These are phyloP conservation scores for Pedetes capensis DNA, from an alignment of 2,113 vertebrate genomes.

Conservation along the genomic window DNA sequence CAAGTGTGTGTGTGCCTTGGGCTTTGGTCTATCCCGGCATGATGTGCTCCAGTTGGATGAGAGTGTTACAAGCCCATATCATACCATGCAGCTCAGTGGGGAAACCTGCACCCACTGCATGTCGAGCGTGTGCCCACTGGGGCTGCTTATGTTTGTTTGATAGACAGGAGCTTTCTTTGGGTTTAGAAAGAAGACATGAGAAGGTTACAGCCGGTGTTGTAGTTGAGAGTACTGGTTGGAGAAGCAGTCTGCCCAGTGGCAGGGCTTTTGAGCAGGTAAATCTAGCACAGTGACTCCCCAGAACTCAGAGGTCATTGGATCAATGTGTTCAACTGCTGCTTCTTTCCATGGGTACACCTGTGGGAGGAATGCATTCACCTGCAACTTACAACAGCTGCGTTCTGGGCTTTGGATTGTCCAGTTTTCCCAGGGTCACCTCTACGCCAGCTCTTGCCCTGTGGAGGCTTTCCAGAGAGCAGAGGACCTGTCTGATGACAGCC, in stretches of 20 bases:
- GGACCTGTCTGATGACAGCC: not conserved
- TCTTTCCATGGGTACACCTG: not conserved
- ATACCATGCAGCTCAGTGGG: not conserved
- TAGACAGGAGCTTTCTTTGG: not conserved
- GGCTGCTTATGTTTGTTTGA: not conserved
- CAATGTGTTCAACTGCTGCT: slow-evolving; percentile 40
- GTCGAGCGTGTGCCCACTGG: not conserved
- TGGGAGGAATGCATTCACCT: not conserved
- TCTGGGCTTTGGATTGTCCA: not conserved
- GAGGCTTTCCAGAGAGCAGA: not conserved
- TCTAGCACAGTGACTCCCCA: slow-evolving; percentile 59
- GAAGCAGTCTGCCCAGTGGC: not conserved
- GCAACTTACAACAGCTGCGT: not conserved
- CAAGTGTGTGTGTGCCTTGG: not conserved
- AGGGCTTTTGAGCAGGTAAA: slow-evolving; percentile 10
- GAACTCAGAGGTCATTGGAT: slow-evolving; percentile 34
- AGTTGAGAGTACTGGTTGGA: not conserved
- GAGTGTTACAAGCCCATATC: not conserved
- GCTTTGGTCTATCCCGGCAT: not conserved
- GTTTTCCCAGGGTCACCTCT: not conserved
- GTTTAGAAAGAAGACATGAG: not conserved
- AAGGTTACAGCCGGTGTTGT: not conserved
- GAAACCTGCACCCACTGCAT: not conserved
- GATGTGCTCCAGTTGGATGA: not conserved
- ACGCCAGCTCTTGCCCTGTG: not conserved